Evolutionary conservation across 2,797 vertebrate species (phyloP), one percentile per base, ranked within the genome.

Genomic region (Centropyge bicolor): DNA sequence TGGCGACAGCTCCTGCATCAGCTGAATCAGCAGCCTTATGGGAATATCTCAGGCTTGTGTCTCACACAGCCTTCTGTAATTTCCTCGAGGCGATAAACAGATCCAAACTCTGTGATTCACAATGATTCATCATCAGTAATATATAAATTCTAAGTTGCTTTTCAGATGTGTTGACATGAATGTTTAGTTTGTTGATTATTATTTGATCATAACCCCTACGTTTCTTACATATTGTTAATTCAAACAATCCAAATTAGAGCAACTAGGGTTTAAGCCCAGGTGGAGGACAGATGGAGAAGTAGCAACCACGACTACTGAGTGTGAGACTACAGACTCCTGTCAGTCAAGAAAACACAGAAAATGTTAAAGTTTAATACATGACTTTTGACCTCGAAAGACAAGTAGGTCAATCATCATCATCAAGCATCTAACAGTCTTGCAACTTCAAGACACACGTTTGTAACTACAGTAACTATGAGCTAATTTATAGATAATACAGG

Each of bases 1-100:
- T 41, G 57, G 59, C n/a, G 38, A 70, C 64, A 72, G 79, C 69
- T 43, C 75, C 48, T 48, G 57, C 48, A 38, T 75, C 70, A 56
- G 76, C 76, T 78, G 77, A 81, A 70, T 88, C 86, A 83, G 84
- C 74, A 78, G 27, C 67, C 59, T 63, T 76, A 70, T 74, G 63
- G 76, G 73, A 80, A 81, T 68, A 72, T 76, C 61, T 80, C 59
- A 69, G 76, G 67, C 52, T 49, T 49, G 54, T 65, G 55, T 86
- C 60, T 81, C 77, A 69, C 81, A 70, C 24, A 20, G 68, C 40
- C 48, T 54, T 62, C 69, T 59, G 41, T 70, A 38, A 38, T 59
- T 62, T 68, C 76, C 62, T 83, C 36, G 76, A 76, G 68, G 41
- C 68, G 81, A 48, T 57, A 41, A 76, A 72, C 35, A 66, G 51